These are phyloP conservation scores for Canis aureus DNA, from an alignment of 2,113 vertebrate species.

Conservation along the genomic window DNA sequence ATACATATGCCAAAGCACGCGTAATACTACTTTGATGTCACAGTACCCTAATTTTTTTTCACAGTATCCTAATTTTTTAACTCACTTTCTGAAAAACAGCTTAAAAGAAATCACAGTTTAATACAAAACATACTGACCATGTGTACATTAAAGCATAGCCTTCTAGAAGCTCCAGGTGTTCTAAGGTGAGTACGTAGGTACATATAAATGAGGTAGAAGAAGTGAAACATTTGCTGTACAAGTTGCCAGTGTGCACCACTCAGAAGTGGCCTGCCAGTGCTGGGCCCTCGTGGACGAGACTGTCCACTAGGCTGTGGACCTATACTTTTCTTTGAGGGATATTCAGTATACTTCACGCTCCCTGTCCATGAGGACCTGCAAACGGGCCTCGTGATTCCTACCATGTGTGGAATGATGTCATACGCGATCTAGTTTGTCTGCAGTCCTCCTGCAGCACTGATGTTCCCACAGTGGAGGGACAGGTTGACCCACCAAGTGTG, in stretches of 20 bases:
- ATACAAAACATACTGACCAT: neutral
- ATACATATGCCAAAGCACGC: rapidly evolving
- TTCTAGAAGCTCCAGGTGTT: neutral
- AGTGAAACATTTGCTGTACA: neutral
- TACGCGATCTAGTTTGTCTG: neutral
- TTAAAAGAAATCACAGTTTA: slow-evolving; percentile 15
- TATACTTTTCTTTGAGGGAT: neutral
- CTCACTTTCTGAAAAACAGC: neutral
- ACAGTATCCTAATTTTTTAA: neutral
- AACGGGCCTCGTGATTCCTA: neutral
- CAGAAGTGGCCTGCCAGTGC: neutral
- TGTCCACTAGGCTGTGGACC: rapidly evolving
- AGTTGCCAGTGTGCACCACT: rapidly evolving
- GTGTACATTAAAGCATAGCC: neutral
- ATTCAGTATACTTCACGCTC: neutral
- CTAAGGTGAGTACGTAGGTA: neutral
- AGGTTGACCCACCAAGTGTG: rapidly evolving
- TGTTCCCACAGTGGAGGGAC: neutral
- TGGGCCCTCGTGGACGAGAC: too few relatives aligned
- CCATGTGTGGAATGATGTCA: too few relatives aligned
- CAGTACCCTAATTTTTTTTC: neutral
- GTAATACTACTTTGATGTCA: neutral
- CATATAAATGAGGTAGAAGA: too few relatives aligned
- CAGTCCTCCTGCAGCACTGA: neutral
- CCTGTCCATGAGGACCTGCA: neutral